Base-by-base conservation (phyloP, 2,113 vertebrate genomes). In the Leptocoma aspasia region DNA sequence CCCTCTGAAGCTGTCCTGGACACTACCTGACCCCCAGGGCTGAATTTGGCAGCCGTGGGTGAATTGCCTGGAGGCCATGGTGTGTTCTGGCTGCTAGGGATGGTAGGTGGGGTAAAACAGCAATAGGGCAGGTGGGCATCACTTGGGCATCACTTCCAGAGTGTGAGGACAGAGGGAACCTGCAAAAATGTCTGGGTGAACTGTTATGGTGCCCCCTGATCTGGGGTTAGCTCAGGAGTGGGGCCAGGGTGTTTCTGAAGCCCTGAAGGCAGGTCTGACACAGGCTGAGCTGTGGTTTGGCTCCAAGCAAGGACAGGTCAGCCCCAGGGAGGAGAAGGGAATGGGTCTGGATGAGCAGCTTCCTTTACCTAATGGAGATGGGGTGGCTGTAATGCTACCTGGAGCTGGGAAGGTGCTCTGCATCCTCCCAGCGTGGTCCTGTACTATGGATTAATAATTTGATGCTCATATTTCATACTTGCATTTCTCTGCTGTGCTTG, bases 171-270 rank as follows among this genome's bases (percentile, higher is more conserved):
- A 49, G 31, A 71, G 27, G 24, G 23, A 63, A 33, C 42, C 60
- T 94, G 59, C 39, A 64, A 4, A 76, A 60, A 15, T 21, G 6
- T 11, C 45, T 52, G 37, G 7, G 26, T 13, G 61, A 59, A 4
- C 17, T 41, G 5, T 30, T 19, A 2, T 26, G 9, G 15, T 18
- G n/a, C 49, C 49, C 14, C 56, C 44, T 71, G 73, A 20, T 21
- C 30, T 82, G 20, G 14, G 12, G 39, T 28, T 24, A 44, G 7
- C 41, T 31, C 2, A 0, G 70, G 52, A 68, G 41, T 0, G 0
- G 10, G 33, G 21, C 37, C 68, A 39, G 33, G 1, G 13, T 35
- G 56, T 7, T 71, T 24, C 9, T 57, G 66, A 28, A 76, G 42
- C 61, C 75, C 79, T 18, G 50, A 60, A 45, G 75, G 71, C 54